Evolutionary conservation across 2,797 vertebrate species (phyloP).

Genomic region (Artibeus jamaicensis): DNA sequence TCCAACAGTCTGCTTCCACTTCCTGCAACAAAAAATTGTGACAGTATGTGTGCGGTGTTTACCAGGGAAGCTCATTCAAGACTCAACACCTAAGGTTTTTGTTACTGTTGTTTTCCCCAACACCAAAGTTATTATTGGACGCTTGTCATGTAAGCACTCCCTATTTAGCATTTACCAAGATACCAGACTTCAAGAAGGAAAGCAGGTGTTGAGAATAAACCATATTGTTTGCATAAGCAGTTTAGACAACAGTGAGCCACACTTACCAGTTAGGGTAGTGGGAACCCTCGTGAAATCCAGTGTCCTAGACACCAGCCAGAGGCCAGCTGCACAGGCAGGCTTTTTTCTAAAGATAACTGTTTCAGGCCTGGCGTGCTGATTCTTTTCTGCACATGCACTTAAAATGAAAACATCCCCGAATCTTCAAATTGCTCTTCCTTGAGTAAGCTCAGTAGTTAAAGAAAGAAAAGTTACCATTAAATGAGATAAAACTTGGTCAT

Average conservation of each 20-base stretch:
- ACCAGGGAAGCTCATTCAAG: neutral
- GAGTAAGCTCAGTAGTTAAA: neutral
- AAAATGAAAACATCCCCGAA: neutral
- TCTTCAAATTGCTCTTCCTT: constrained; percentile 10
- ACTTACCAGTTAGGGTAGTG: neutral
- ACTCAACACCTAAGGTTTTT: neutral
- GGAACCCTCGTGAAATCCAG: neutral
- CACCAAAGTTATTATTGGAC: neutral
- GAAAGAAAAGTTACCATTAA: neutral
- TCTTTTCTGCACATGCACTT: neutral
- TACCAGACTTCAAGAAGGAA: neutral
- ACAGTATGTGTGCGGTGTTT: neutral
- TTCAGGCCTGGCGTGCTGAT: neutral
- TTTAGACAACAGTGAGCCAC: neutral
- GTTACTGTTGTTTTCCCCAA: neutral
- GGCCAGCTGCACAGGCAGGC: neutral
- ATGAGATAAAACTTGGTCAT: neutral
- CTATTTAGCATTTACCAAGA: neutral
- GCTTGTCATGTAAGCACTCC: neutral
- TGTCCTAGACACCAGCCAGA: neutral
- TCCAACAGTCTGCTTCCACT: neutral
- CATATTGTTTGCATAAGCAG: neutral
- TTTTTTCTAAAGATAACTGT: neutral
- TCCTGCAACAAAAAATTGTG: neutral
- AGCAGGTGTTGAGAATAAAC: neutral